Evolutionary conservation across 2,888 invertebrate genomes (phyloP).

Genomic region (Scrobipalpa costella): DNA sequence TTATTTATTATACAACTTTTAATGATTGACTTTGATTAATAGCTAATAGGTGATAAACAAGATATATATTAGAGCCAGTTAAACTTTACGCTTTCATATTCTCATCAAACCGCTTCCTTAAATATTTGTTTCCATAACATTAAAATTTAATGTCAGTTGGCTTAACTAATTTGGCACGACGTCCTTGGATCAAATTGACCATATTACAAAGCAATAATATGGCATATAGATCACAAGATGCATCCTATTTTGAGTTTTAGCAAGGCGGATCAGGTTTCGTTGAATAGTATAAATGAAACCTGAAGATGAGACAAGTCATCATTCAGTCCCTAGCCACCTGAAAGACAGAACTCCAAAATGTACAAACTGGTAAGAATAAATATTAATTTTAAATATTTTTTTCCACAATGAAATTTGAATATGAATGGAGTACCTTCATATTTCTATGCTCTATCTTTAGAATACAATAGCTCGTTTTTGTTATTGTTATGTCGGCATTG

Average conservation of each 20-base stretch:
- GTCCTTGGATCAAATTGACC: background rate
- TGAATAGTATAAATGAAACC: slow-evolving; percentile 17
- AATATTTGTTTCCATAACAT: background rate
- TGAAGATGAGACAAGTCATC: slow-evolving; percentile 3
- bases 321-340: slow-evolving; percentile 15
- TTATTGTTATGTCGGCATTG: slow-evolving; percentile 6
- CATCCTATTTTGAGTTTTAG: background rate
- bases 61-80: slow-evolving; percentile 2
- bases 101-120: slow-evolving; percentile 2
- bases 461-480: background rate
- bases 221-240: background rate
- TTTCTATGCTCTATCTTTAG: background rate
- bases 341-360: slow-evolving; percentile 20
- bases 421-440: slow-evolving; percentile 19
- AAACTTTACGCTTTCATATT: background rate
- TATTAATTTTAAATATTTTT: slow-evolving; percentile 17
- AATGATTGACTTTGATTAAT: background rate
- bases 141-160: background rate
- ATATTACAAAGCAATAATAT: background rate
- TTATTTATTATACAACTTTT: too few species aligned
- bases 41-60: background rate
- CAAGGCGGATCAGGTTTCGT: background rate
- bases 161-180: slow-evolving; percentile 1
- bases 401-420: slow-evolving; percentile 15
- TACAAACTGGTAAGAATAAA: slow-evolving; percentile 18